A percentile compares a stretch with the other conserved stretches of the same genome.
Evolutionary conservation across 2,113 vertebrate species (phyloP).

Genomic region (Pampusana beccarii): DNA sequence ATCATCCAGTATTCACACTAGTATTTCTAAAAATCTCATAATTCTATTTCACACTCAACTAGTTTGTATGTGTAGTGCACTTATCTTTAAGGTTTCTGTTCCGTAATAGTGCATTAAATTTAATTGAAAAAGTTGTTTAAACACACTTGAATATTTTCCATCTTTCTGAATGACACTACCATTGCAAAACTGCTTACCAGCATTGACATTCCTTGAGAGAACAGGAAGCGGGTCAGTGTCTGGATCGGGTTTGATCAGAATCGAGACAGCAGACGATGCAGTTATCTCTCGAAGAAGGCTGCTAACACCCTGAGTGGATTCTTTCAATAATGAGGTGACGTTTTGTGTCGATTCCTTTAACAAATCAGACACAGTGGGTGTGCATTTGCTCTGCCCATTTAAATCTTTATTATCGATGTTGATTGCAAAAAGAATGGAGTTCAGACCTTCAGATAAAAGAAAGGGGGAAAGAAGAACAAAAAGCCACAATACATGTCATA

Average conservation of each 20-base stretch:
- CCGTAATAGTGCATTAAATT: not conserved
- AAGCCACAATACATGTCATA: not conserved
- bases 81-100: not conserved
- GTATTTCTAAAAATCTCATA: not conserved
- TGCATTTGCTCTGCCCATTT: slow-evolving; percentile 83
- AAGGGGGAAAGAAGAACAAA: not conserved
- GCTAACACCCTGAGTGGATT: slow-evolving; percentile 95
- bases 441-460: slow-evolving; percentile 81
- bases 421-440: slow-evolving; percentile 97
- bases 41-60: not conserved
- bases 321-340: slow-evolving; percentile 92
- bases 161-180: not conserved
- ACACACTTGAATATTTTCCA: not conserved
- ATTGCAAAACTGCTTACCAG: slow-evolving; percentile 53
- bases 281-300: slow-evolving; percentile 93
- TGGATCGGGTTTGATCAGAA: slow-evolving; percentile 83
- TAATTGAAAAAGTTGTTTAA: not conserved
- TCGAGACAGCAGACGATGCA: slow-evolving; percentile 87
- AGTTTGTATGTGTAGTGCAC: not conserved
- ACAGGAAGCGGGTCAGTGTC: slow-evolving; percentile 90
- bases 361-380: slow-evolving; percentile 85
- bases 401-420: slow-evolving; percentile 98
- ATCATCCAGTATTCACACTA: not conserved
- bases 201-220: slow-evolving; percentile 74
- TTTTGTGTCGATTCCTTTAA: slow-evolving; percentile 97